Evolutionary conservation across 2,888 invertebrate genomes (phyloP), one percentile per base, ranked within the genome.

Genomic region (Lithophane semibrunnea): DNA sequence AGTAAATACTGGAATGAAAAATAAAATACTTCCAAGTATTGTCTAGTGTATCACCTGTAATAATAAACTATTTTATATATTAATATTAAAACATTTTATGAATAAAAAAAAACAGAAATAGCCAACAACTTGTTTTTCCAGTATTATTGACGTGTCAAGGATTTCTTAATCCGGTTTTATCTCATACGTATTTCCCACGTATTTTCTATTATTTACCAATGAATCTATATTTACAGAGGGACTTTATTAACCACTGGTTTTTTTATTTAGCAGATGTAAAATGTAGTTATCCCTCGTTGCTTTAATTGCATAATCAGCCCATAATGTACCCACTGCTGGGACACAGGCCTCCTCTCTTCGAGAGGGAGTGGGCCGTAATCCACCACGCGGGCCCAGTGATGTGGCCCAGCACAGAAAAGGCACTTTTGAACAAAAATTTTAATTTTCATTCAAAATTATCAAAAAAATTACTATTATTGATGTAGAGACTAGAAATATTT

Each of bases 161-260:
- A 64, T 64, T 3, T 44, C 56, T 42, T 2, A 63, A 80, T 18
- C 77, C 56, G 42, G 73, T 12, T 78, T 10, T 29, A 73, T 52
- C 13, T 44, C 29, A 29, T 16, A n/a, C 13, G 21, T 80, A 64
- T 24, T 7, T 54, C 18, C 10, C 29, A 0, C 44, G n/a, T 47
- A 72, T 72, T 72, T 64, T 58, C 13, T 56, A n/a, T 12, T 56
- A 78, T 61, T 78, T 54, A 16, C 44, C 44, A 60, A 64, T 37
- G 9, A n/a, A 16, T 64, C 56, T 3, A n/a, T 65, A 18, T 52
- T 44, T 60, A 9, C 16, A 52, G 12, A 24, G 42, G 60, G 68
- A 24, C 3, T 77, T 42, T 60, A 78, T 68, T 52, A 47, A 18
- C 9, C 8, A 8, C 29, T 37, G 10, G 0, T 52, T 21, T 42